Conservation (phyloP, 1,140 invertebrate species). For the Trichonephila inaurata region DNA sequence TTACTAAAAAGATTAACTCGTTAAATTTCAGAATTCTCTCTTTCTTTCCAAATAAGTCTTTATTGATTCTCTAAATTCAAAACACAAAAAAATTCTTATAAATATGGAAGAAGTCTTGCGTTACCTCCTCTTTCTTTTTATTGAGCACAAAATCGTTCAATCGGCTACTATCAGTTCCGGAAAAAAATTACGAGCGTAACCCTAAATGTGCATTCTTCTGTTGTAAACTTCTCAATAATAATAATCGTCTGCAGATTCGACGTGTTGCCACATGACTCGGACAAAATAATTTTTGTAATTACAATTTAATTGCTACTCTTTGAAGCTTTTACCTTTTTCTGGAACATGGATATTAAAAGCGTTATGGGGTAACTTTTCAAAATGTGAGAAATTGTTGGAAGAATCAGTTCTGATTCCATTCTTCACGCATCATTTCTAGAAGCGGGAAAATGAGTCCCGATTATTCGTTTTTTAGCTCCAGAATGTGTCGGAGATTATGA, state of each 20-base stretch:
- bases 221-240: slow-evolving; percentile 28
- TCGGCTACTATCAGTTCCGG: slow-evolving; percentile 47
- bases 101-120: neutral
- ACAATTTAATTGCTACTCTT: neutral
- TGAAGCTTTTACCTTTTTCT: neutral
- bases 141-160: slow-evolving; percentile 22
- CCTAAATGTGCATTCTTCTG: neutral
- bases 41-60: neutral
- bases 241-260: slow-evolving; percentile 9
- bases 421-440: neutral
- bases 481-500: neutral
- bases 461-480: neutral
- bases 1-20: too few relatives aligned
- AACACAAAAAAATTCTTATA: neutral
- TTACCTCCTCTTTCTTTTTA: neutral
- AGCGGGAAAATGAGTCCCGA: neutral
- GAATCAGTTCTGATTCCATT: neutral
- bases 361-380: neutral
- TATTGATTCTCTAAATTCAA: neutral
- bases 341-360: slow-evolving; percentile 35
- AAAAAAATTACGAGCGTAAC: slow-evolving; percentile 15
- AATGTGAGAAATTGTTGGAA: slow-evolving; percentile 11
- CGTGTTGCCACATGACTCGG: neutral
- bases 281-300: slow-evolving; percentile 5
- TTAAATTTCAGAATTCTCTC: neutral